A percentile compares a stretch with the other conserved stretches of the same genome.
These are phyloP conservation scores for Sinodicranocentrus sp. DNA, from an alignment of 2,888 invertebrate genomes.

Conservation along the genomic window DNA sequence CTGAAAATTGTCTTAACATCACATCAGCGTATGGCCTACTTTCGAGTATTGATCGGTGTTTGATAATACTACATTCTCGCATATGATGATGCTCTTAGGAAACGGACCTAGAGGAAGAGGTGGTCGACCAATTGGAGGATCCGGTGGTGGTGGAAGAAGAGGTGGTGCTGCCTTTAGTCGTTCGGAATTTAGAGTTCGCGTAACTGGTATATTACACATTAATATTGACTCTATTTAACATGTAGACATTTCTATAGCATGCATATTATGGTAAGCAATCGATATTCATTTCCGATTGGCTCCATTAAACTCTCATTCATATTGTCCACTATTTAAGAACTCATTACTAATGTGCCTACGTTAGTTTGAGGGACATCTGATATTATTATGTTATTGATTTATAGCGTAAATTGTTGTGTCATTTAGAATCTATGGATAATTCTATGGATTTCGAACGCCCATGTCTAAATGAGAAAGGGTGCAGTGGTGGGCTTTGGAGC, in stretches of 20 bases:
- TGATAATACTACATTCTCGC: not conserved
- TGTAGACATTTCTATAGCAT: conserved; percentile 1
- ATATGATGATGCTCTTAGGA: conserved; percentile 14
- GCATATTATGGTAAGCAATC: not conserved
- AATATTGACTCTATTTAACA: not conserved
- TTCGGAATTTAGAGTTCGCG: conserved; percentile 56
- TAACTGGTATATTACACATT: conserved; percentile 54
- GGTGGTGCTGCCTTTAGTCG: conserved; percentile 59
- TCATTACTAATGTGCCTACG: conserved; percentile 16
- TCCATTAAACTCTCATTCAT: not conserved
- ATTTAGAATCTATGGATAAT: conserved; percentile 62
- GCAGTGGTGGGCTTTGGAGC: conserved; percentile 51
- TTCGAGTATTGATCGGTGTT: not conserved
- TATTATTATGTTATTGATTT: conserved; percentile 36
- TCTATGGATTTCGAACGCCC: conserved; percentile 58
- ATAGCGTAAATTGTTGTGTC: conserved; percentile 56
- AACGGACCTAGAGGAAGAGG: conserved; percentile 59
- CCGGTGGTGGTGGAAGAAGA: conserved; percentile 34
- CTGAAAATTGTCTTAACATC: no score
- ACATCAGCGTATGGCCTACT: no score
- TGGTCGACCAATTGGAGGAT: conserved; percentile 38
- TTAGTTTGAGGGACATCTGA: conserved; percentile 31
- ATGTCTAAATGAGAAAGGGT: conserved; percentile 49
- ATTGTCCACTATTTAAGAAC: not conserved
- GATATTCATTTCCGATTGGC: conserved; percentile 4